Conservation (phyloP, 2,797 vertebrate species). For the Anas acuta region DNA sequence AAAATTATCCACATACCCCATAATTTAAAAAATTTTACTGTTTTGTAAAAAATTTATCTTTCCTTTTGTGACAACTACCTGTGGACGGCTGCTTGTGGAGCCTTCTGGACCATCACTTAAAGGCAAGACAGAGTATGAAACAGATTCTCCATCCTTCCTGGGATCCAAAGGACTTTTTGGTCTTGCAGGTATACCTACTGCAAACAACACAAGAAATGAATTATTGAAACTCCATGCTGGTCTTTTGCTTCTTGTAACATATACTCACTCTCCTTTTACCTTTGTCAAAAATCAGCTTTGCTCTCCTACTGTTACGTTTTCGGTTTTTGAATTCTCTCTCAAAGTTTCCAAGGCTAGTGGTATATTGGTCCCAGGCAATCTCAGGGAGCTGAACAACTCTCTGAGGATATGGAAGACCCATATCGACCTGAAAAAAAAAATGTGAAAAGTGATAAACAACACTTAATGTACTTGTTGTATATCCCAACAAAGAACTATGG, state of each 20-base stretch:
- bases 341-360: slow-evolving; percentile 93
- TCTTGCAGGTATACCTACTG: slow-evolving; percentile 90
- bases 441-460: not conserved
- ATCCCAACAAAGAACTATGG: not conserved
- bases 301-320: slow-evolving; percentile 92
- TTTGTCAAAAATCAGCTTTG: slow-evolving; percentile 97
- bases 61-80: slow-evolving; percentile 78
- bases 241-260: not conserved
- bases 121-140: slow-evolving; percentile 92
- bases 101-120: slow-evolving; percentile 92
- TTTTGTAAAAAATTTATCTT: not conserved
- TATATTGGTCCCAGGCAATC: slow-evolving; percentile 97
- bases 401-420: slow-evolving; percentile 94
- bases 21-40: not conserved
- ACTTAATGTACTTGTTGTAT: not conserved
- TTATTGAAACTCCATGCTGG: slow-evolving; percentile 2
- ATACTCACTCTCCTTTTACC: slow-evolving; percentile 74
- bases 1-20: not conserved
- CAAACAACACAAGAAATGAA: slow-evolving; percentile 33
- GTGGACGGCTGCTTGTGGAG: slow-evolving; percentile 81
- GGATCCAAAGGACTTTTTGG: slow-evolving; percentile 94
- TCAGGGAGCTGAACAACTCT: slow-evolving; percentile 97
- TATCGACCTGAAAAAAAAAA: slow-evolving; percentile 82
- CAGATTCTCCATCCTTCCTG: slow-evolving; percentile 91
- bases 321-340: slow-evolving; percentile 95